Evolutionary conservation across 2,797 vertebrate genomes (phyloP).

Genomic region (Mareca strepera): DNA sequence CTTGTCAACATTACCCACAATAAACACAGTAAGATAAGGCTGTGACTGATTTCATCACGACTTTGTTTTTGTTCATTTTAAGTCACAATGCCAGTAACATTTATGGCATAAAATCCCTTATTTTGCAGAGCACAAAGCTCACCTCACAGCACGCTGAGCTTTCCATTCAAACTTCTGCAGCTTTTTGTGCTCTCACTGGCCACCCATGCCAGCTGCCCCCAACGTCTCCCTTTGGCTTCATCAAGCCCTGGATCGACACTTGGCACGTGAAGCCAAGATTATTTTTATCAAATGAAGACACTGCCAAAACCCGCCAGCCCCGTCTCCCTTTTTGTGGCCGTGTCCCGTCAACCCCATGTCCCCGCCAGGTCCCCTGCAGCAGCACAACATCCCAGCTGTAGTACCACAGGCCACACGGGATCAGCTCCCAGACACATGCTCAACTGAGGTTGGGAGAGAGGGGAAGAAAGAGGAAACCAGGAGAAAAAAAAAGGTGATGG

Average conservation of each 20-base stretch:
- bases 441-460: background rate
- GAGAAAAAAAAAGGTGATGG: background rate
- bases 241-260: slow-evolving; percentile 12
- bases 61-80: slow-evolving; percentile 27
- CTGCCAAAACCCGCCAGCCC: slow-evolving; percentile 19
- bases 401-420: background rate
- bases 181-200: background rate
- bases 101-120: background rate
- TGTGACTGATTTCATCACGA: slow-evolving; percentile 30
- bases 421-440: rapidly evolving
- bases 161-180: background rate
- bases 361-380: too few species aligned
- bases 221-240: slow-evolving; percentile 30
- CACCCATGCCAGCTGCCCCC: background rate
- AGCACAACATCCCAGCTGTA: too few species aligned
- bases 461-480: background rate
- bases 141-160: rapidly evolving
- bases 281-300: slow-evolving; percentile 43
- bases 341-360: too few species aligned
- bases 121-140: background rate
- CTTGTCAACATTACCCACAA: slow-evolving; percentile 50
- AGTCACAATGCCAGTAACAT: background rate
- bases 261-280: slow-evolving; percentile 8
- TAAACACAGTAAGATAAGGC: slow-evolving; percentile 59
- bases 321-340: background rate